These are phyloP conservation scores for Drosophila murphyi DNA, from an alignment of 1,140 invertebrate genomes.

Conservation along the genomic window DNA sequence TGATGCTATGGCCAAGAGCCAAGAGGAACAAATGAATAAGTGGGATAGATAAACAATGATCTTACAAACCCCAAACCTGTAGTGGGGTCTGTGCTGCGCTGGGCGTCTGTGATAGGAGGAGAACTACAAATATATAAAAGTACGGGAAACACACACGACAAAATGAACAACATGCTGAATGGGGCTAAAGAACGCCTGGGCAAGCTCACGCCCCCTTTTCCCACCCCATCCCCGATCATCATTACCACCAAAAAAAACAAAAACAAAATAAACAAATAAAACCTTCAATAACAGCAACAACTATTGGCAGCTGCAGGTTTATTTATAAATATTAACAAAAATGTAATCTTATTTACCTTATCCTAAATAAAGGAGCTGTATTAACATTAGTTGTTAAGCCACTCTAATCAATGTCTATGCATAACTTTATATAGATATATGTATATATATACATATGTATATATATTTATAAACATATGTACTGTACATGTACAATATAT, in stretches of 20 bases:
- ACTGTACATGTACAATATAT: conserved; percentile 18
- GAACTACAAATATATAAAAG: neutral
- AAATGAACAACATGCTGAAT: neutral
- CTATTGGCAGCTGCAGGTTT: conserved; percentile 24
- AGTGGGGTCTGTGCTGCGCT: neutral
- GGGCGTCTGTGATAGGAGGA: conserved; percentile 53
- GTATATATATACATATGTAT: conserved; percentile 1
- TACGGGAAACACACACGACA: neutral
- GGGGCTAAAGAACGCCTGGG: neutral
- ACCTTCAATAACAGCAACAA: conserved; percentile 11
- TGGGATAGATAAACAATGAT: neutral
- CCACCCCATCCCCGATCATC: neutral
- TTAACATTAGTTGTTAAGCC: neutral
- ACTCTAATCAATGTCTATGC: neutral
- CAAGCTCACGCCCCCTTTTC: neutral
- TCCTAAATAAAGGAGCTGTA: conserved; percentile 3
- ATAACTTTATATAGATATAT: conserved; percentile 1
- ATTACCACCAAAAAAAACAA: neutral
- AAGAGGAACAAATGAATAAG: too few relatives aligned
- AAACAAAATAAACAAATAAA: neutral
- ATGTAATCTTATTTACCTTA: neutral
- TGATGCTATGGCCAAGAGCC: neutral
- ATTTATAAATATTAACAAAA: neutral
- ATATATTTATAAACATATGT: conserved; percentile 4
- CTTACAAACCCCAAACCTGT: too few relatives aligned